Percentiles rank a stretch among this genome's conserved stretches.
Conservation (phyloP, 2,797 vertebrate genomes). For the Catharus ustulatus region DNA sequence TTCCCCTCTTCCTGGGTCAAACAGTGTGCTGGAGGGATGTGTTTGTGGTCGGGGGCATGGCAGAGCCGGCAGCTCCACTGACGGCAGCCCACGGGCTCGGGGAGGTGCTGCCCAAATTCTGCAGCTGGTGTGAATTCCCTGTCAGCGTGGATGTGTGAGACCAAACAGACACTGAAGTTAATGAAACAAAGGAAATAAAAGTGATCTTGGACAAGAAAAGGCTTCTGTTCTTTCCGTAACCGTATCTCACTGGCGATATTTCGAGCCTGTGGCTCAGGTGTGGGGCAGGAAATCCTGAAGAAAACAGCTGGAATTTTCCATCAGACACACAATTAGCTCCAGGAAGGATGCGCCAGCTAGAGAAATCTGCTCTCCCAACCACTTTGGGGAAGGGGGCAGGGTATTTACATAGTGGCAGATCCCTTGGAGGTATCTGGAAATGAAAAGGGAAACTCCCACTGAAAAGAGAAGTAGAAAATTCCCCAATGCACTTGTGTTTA, state of each 20-base stretch:
- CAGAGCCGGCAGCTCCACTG: background rate
- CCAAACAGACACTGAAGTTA: conserved; percentile 72
- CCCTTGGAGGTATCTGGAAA: background rate
- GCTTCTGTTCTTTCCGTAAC: conserved; percentile 70
- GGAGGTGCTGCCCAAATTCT: conserved; percentile 23
- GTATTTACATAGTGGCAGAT: background rate
- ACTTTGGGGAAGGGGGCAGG: background rate
- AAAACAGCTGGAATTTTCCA: background rate
- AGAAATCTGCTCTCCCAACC: background rate
- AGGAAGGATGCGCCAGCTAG: background rate
- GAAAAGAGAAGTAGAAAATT: background rate
- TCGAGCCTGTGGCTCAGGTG: background rate
- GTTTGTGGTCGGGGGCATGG: background rate
- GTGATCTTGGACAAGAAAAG: conserved; percentile 78
- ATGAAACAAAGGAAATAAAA: conserved; percentile 75
- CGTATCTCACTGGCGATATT: background rate
- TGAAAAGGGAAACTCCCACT: background rate
- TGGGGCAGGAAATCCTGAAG: conserved; percentile 20
- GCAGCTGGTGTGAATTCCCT: conserved; percentile 57
- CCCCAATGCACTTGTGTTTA: background rate
- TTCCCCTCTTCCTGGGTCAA: background rate
- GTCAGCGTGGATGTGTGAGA: conserved; percentile 63
- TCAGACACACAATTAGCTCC: background rate
- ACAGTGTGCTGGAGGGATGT: background rate
- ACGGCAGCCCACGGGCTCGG: background rate